These are phyloP conservation scores for Hermaeophaga mercurialis DNA, from an alignment of 2,888 invertebrate genomes.

Conservation along the genomic window DNA sequence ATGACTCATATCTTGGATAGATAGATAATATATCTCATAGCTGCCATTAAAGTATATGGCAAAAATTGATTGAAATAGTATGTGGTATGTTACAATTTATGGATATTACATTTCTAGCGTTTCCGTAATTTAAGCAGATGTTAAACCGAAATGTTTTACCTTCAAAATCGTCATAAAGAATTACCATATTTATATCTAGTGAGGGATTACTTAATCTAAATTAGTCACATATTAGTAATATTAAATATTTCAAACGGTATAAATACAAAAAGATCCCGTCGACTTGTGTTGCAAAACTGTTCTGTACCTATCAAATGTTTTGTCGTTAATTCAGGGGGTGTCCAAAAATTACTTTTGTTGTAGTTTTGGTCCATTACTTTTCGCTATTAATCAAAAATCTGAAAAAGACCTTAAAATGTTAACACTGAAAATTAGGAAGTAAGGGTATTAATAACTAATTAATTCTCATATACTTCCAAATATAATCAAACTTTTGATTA, in stretches of 20 bases:
- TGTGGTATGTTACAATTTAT: too few relatives aligned
- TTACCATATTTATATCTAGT: constrained; percentile 18
- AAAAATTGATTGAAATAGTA: too few relatives aligned
- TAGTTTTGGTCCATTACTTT: constrained; percentile 6
- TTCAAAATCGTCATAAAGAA: constrained; percentile 28
- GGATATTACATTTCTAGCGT: too few relatives aligned
- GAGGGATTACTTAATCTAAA: constrained; percentile 52
- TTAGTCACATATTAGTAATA: constrained; percentile 55
- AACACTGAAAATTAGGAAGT: too few relatives aligned
- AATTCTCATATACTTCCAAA: neutral
- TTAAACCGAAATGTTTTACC: too few relatives aligned
- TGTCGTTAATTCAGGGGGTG: constrained; percentile 1
- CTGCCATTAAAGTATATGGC: too few relatives aligned
- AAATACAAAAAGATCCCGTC: constrained; percentile 53
- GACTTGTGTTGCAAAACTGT: constrained; percentile 52
- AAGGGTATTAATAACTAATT: too few relatives aligned
- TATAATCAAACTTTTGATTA: neutral
- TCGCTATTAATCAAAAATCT: constrained; percentile 6
- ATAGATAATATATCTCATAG: too few relatives aligned
- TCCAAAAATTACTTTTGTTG: constrained; percentile 1
- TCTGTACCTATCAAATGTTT: constrained; percentile 49
- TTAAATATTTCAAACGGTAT: constrained; percentile 49
- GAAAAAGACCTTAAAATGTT: neutral
- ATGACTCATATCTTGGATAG: too few relatives aligned
- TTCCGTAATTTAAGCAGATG: too few relatives aligned